These are phyloP conservation scores for Plumapathes pennacea DNA, from an alignment of 92 coral and sea anemone genomes.

Conservation along the genomic window DNA sequence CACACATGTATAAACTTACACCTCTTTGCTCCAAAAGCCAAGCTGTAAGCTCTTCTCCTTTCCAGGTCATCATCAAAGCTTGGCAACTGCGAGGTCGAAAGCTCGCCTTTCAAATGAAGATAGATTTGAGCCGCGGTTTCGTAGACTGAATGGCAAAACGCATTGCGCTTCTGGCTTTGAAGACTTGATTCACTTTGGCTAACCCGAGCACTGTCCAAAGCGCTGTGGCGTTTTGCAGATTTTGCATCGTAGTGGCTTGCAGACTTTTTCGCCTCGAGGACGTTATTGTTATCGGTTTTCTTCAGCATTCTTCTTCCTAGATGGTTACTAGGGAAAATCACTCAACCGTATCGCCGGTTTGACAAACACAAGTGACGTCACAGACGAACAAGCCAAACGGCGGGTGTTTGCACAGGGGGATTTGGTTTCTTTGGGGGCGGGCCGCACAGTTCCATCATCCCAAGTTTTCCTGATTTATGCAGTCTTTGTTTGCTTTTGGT, in stretches of 20 bases:
- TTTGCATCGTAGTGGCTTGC: conserved; percentile 47
- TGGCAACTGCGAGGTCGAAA: conserved; percentile 70
- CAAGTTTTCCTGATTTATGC: no score
- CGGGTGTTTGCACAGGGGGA: no score
- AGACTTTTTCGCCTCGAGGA: conserved; percentile 52
- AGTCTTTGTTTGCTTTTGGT: no score
- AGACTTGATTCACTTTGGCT: conserved; percentile 62
- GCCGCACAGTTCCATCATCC: no score
- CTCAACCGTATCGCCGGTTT: no score
- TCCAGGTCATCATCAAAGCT: conserved; percentile 87
- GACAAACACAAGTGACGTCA: no score
- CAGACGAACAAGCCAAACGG: no score
- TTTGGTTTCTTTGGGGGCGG: no score
- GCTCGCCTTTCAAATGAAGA: conserved; percentile 84
- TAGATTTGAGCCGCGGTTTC: conserved; percentile 87
- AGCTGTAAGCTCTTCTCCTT: conserved; percentile 89
- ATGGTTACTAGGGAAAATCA: no score
- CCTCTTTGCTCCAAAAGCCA: conserved; percentile 97
- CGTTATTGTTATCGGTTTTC: conserved; percentile 12
- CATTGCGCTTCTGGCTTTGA: conserved; percentile 40
- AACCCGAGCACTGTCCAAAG: conserved; percentile 22
- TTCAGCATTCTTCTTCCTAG: conserved; percentile 42
- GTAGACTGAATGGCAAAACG: conserved; percentile 78
- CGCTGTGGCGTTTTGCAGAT: conserved; percentile 30
- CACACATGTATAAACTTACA: conserved; percentile 81